A percentile compares a stretch with the other conserved stretches of the same genome.
phyloP scores from a whole-genome alignment of 2,797 vertebrate species.

The Meriones psammophilus region DNA sequence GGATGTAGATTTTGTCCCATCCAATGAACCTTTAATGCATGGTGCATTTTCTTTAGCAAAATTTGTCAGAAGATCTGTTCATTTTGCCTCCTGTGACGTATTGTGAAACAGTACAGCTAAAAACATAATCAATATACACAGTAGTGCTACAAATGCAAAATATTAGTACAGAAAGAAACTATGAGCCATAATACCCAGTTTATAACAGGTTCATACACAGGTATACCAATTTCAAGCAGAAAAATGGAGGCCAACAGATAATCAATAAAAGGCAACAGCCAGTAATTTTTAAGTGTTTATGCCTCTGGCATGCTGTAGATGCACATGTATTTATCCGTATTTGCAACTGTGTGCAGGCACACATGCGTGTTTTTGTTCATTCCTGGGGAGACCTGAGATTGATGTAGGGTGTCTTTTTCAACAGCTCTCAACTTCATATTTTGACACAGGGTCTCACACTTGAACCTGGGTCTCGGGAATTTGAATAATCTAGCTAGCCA shows the following conservation, averaged over 20 bases:
- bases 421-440: not conserved
- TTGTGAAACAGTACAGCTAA: not conserved
- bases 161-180: not conserved
- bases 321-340: not conserved
- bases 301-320: not conserved
- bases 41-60: not conserved
- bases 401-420: not conserved
- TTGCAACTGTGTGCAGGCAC: not conserved
- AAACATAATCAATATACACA: not conserved
- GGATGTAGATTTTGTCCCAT: not conserved
- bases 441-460: not conserved
- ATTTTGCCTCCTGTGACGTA: not conserved
- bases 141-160: constrained; percentile 29
- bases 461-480: not conserved
- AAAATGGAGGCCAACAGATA: not conserved
- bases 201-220: not conserved
- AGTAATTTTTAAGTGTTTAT: constrained; percentile 7
- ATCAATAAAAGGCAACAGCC: constrained; percentile 32
- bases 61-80: not conserved
- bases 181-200: not conserved
- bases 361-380: not conserved
- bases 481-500: not conserved
- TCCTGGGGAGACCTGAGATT: not conserved
- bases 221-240: not conserved
- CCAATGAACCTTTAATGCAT: not conserved